phyloP scores from a whole-genome alignment of 2,113 vertebrate species.

The Falcunculus frontatus region DNA sequence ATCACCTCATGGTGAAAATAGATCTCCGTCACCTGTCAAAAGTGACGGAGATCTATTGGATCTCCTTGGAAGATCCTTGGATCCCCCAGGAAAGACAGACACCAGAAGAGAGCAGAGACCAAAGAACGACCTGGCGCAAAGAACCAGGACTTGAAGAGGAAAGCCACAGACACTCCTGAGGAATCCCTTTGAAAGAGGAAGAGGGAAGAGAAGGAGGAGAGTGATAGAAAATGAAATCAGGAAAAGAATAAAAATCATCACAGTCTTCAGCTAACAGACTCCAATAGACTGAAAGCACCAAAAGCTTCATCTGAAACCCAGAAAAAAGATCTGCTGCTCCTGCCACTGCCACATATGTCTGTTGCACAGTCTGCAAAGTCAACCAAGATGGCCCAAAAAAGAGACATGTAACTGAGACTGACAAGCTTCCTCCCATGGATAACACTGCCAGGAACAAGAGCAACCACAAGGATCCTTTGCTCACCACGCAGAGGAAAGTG shows the following conservation, averaged over 20 bases:
- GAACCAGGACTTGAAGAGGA: neutral
- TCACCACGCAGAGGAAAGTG: slow-evolving; percentile 72
- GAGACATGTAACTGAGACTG: slow-evolving; percentile 25
- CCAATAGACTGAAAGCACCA: slow-evolving; percentile 49
- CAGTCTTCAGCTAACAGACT: slow-evolving; percentile 25
- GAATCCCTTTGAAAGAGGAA: neutral
- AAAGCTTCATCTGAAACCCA: slow-evolving; percentile 60
- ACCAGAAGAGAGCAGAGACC: neutral
- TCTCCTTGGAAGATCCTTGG: neutral
- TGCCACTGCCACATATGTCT: neutral
- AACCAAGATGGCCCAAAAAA: slow-evolving; percentile 62
- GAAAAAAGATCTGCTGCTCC: slow-evolving; percentile 54
- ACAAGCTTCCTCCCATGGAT: slow-evolving; percentile 15
- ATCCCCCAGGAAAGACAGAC: neutral
- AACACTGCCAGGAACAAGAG: slow-evolving; percentile 50
- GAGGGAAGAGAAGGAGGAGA: slow-evolving; percentile 52
- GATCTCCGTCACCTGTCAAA: neutral
- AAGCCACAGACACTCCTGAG: neutral
- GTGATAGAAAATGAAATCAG: slow-evolving; percentile 69
- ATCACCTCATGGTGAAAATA: neutral
- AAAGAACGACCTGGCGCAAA: neutral
- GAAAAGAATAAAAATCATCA: slow-evolving; percentile 52
- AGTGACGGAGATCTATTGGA: neutral
- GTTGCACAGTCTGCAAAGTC: slow-evolving; percentile 31
- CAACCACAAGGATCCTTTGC: slow-evolving; percentile 36